phyloP scores from a whole-genome alignment of 1,140 invertebrate species.

The Cydia splendana region DNA sequence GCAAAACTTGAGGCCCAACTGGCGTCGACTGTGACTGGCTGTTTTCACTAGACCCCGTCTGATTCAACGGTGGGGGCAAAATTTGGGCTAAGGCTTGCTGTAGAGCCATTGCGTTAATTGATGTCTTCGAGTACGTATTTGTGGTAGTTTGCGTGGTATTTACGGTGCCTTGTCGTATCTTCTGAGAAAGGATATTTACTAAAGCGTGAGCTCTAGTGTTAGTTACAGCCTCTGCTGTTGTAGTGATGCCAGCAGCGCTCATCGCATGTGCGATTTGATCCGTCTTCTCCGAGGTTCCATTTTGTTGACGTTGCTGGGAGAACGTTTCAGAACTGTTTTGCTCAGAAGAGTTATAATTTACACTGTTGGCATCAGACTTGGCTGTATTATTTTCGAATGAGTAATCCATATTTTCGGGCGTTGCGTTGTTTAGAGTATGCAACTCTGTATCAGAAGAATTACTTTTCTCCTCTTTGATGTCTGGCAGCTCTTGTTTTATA shows the following conservation, averaged over 20 bases:
- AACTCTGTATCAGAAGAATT: slow-evolving; percentile 49
- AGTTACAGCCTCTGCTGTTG: slow-evolving; percentile 51
- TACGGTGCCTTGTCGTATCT: slow-evolving; percentile 50
- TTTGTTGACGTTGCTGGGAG: slow-evolving; percentile 49
- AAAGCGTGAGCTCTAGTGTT: slow-evolving; percentile 57
- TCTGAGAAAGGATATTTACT: slow-evolving; percentile 67
- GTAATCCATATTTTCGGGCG: slow-evolving; percentile 55
- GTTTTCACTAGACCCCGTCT: slow-evolving; percentile 60
- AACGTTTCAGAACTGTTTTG: slow-evolving; percentile 36
- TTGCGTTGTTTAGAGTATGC: slow-evolving; percentile 41
- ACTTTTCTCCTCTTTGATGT: slow-evolving; percentile 50
- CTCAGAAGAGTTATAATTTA: slow-evolving; percentile 32
- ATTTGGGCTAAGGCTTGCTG: slow-evolving; percentile 78
- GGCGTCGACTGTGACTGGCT: slow-evolving; percentile 50
- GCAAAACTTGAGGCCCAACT: slow-evolving; percentile 71
- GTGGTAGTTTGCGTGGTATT: slow-evolving; percentile 47
- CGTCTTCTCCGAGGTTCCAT: slow-evolving; percentile 58
- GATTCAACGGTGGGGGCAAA: slow-evolving; percentile 72
- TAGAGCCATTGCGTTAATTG: slow-evolving; percentile 71
- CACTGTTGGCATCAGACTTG: slow-evolving; percentile 20
- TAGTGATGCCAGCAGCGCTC: slow-evolving; percentile 68
- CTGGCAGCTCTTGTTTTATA: slow-evolving; percentile 52
- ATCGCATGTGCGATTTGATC: slow-evolving; percentile 74
- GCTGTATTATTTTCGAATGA: slow-evolving; percentile 50
- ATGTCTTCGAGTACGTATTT: slow-evolving; percentile 65